A percentile compares a stretch with the other conserved stretches of the same genome.
These are phyloP conservation scores for Platycheirus albimanus DNA, from an alignment of 2,888 invertebrate species.

Conservation along the genomic window DNA sequence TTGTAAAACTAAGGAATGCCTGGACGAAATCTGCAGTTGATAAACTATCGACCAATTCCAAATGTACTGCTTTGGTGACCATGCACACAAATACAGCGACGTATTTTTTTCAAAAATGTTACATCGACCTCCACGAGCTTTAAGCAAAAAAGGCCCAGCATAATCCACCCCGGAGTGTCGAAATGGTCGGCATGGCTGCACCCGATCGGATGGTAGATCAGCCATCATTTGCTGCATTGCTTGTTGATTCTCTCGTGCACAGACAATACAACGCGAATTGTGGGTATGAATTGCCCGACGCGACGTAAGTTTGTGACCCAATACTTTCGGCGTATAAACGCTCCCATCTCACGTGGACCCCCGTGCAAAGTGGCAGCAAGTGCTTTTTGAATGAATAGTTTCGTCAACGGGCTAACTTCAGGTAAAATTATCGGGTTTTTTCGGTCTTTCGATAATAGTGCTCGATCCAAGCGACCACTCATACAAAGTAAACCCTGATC, in stretches of 20 bases:
- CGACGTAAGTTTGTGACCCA: neutral
- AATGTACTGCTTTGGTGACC: slow-evolving; percentile 10
- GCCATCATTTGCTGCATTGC: slow-evolving; percentile 24
- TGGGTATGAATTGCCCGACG: no score
- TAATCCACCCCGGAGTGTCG: slow-evolving; percentile 11
- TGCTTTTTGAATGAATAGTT: neutral
- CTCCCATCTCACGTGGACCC: neutral
- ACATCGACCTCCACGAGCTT: slow-evolving; percentile 4
- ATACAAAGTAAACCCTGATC: slow-evolving; percentile 17
- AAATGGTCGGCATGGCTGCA: slow-evolving; percentile 11
- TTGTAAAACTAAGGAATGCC: neutral
- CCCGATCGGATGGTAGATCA: neutral
- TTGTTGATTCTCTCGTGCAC: neutral
- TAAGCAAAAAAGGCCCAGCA: slow-evolving; percentile 16
- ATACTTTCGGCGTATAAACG: neutral
- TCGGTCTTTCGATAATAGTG: neutral
- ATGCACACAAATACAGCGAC: slow-evolving; percentile 14
- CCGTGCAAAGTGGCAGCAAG: neutral
- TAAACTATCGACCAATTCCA: neutral
- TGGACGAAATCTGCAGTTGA: slow-evolving; percentile 2
- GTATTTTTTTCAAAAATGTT: neutral
- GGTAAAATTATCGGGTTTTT: slow-evolving; percentile 33
- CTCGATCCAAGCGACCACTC: slow-evolving; percentile 20
- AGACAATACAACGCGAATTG: no score
- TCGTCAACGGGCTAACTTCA: neutral